A percentile compares a stretch with the other conserved stretches of the same genome.
phyloP scores from a whole-genome alignment of 2,888 invertebrate genomes.

The Tiliacea aurago region DNA sequence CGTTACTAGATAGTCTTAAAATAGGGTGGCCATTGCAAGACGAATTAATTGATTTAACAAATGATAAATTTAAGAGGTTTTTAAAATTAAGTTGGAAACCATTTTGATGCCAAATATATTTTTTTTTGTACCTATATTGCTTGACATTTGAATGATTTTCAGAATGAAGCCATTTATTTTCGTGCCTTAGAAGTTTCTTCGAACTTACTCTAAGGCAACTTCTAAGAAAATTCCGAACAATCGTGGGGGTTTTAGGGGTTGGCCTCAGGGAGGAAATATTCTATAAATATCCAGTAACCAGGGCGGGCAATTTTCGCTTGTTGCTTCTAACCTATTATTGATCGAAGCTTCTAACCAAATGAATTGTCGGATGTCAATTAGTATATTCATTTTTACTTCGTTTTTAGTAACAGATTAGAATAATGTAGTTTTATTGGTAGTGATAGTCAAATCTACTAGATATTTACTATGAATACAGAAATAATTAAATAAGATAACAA shows the following conservation, averaged over 20 bases:
- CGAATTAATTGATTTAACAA: not conserved
- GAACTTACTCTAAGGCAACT: not conserved
- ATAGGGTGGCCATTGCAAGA: not conserved
- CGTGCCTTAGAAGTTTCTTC: not conserved
- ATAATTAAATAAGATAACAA: no score
- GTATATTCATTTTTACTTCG: not conserved
- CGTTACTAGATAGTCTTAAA: constrained; percentile 3
- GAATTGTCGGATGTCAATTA: no score
- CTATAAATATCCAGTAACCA: not conserved
- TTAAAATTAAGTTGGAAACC: not conserved
- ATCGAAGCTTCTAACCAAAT: not conserved
- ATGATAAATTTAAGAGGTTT: not conserved
- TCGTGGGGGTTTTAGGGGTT: not conserved
- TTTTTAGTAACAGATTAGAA: not conserved
- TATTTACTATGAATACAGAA: not conserved
- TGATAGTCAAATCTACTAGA: not conserved
- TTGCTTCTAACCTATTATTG: no score
- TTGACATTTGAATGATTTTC: constrained; percentile 5
- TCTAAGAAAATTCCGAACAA: no score
- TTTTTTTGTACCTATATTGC: no score
- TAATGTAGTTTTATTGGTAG: no score
- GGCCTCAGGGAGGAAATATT: not conserved
- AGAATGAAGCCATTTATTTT: not conserved
- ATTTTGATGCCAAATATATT: constrained; percentile 12
- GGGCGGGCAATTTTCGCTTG: not conserved